Conservation (phyloP, 1,140 invertebrate genomes). For the Planococcus citri region DNA sequence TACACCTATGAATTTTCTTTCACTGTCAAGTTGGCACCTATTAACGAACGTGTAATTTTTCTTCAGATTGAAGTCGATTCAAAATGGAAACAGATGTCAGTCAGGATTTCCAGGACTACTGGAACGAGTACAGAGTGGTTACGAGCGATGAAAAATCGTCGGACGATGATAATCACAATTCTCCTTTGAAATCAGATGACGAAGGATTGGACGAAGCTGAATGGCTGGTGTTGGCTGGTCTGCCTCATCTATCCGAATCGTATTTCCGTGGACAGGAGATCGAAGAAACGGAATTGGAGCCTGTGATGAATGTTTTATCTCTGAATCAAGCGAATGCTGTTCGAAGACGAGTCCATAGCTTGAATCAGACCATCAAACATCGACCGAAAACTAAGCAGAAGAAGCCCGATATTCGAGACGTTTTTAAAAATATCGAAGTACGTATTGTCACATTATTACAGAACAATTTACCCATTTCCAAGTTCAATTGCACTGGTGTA, state of each 20-base stretch:
- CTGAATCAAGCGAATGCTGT: conserved; percentile 61
- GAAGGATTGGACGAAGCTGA: conserved; percentile 46
- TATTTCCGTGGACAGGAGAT: conserved; percentile 47
- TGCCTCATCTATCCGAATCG: conserved; percentile 41
- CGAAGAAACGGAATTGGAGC: conserved; percentile 42
- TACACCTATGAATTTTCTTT: not conserved
- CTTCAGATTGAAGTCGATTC: conserved; percentile 26
- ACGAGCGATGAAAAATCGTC: conserved; percentile 36
- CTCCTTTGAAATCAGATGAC: not conserved
- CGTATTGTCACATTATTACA: conserved; percentile 27
- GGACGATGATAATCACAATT: conserved; percentile 22
- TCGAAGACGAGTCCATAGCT: conserved; percentile 53
- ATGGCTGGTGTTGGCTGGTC: conserved; percentile 45
- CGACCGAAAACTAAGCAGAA: conserved; percentile 45
- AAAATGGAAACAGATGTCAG: conserved; percentile 31
- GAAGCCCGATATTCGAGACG: conserved; percentile 60
- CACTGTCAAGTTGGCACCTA: not conserved
- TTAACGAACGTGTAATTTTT: not conserved
- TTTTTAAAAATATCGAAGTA: conserved; percentile 65
- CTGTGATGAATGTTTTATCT: conserved; percentile 42
- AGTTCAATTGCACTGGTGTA: too few relatives aligned
- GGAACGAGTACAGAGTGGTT: conserved; percentile 39
- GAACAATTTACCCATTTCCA: too few relatives aligned
- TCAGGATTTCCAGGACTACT: conserved; percentile 39
- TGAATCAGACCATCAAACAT: conserved; percentile 63